Conservation (phyloP, 2,888 invertebrate genomes). For the Coecobrya sp. region DNA sequence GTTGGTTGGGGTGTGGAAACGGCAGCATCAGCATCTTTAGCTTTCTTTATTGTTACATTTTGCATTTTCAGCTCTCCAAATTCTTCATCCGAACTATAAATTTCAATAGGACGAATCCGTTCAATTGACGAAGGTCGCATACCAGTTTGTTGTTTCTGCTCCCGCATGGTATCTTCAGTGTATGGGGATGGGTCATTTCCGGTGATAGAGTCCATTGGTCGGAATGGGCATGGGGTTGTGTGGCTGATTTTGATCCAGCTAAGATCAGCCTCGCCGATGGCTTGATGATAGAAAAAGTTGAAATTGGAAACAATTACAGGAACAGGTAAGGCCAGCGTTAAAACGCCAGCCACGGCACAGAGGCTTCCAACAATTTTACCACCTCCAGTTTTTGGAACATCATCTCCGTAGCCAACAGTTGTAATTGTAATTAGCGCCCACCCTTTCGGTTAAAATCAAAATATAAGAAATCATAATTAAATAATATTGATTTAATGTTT, state of each 20-base stretch:
- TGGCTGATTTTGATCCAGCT: conserved; percentile 64
- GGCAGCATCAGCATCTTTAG: no score
- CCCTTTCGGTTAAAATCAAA: background rate
- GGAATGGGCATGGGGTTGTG: conserved; percentile 65
- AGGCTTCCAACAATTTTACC: conserved; percentile 68
- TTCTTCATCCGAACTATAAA: conserved; percentile 59
- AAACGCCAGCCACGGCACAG: conserved; percentile 61
- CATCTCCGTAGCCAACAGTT: conserved; percentile 83
- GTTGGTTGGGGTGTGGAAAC: background rate
- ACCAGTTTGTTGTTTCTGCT: background rate
- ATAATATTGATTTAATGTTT: no score
- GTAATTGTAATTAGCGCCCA: conserved; percentile 63
- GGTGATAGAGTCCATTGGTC: background rate
- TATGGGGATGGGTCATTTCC: background rate
- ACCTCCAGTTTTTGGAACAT: conserved; percentile 55
- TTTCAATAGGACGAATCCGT: no score
- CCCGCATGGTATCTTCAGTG: background rate
- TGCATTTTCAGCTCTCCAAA: conserved; percentile 37
- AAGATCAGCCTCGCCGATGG: conserved; percentile 66
- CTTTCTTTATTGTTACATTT: background rate
- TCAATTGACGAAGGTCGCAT: background rate
- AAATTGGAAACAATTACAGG: conserved; percentile 82
- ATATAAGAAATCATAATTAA: no score
- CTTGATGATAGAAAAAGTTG: conserved; percentile 81
- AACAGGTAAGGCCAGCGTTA: conserved; percentile 79